Conservation (phyloP, 2,797 vertebrate genomes). For the Enteromius mattozi region DNA sequence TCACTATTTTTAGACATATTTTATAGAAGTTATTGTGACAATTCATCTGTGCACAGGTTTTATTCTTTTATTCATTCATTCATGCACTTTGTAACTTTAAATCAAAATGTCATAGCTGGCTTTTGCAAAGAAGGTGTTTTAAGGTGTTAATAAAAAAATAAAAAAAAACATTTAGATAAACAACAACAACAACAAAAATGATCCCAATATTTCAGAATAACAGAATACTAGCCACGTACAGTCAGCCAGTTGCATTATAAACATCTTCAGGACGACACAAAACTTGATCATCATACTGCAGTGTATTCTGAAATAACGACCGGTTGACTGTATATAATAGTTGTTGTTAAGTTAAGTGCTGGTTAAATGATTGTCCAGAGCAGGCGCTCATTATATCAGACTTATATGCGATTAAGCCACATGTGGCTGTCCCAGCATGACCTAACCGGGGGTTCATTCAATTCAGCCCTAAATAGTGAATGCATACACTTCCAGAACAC, state of each 20-base stretch:
- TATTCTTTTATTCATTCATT: background rate
- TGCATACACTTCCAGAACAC: slow-evolving; percentile 13
- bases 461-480: background rate
- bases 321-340: background rate
- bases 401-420: background rate
- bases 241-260: background rate
- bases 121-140: background rate
- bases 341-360: no score
- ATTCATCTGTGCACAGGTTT: background rate
- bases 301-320: background rate
- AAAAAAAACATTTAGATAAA: background rate
- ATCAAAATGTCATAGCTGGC: background rate
- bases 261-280: background rate
- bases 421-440: background rate
- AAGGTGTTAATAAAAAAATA: background rate
- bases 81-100: background rate
- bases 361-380: background rate
- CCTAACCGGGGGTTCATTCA: background rate
- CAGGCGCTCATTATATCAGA: background rate
- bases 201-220: background rate
- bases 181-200: background rate
- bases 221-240: background rate
- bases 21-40: background rate
- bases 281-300: background rate
- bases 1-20: background rate